phyloP scores from a whole-genome alignment of 2,113 vertebrate genomes.

The Dascyllus trimaculatus region DNA sequence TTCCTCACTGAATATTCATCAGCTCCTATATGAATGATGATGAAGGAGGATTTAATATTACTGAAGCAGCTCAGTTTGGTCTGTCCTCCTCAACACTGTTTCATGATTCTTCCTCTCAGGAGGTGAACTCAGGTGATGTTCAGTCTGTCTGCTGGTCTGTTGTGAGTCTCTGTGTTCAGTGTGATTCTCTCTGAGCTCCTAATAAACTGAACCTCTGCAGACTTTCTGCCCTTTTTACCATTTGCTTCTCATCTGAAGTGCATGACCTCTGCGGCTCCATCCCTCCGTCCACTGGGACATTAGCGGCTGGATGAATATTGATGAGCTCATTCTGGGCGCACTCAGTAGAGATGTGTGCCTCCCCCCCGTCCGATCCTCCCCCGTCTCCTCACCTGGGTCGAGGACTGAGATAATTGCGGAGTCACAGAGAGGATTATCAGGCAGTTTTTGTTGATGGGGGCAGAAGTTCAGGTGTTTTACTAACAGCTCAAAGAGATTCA shows the following conservation, averaged over 20 bases:
- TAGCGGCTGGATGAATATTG: conserved; percentile 82
- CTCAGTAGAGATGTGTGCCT: conserved; percentile 68
- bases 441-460: conserved; percentile 62
- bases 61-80: conserved; percentile 24
- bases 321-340: conserved; percentile 73
- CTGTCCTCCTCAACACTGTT: too few relatives aligned
- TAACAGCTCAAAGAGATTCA: conserved; percentile 44
- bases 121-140: too few relatives aligned
- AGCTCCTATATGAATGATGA: conserved; percentile 43
- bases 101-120: too few relatives aligned
- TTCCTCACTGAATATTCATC: conserved; percentile 57
- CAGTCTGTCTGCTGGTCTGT: too few relatives aligned
- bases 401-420: conserved; percentile 71
- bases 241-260: conserved; percentile 63
- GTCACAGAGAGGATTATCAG: conserved; percentile 68
- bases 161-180: conserved; percentile 20
- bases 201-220: conserved; percentile 56
- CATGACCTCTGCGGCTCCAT: conserved; percentile 81
- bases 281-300: conserved; percentile 71
- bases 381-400: conserved; percentile 54
- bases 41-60: conserved; percentile 45
- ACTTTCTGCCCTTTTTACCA: conserved; percentile 37
- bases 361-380: conserved; percentile 55
- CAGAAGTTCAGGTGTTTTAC: conserved; percentile 57
- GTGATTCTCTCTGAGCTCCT: conserved; percentile 60